Evolutionary conservation across 2,113 vertebrate species (phyloP).

Genomic region (Corvus cornix): DNA sequence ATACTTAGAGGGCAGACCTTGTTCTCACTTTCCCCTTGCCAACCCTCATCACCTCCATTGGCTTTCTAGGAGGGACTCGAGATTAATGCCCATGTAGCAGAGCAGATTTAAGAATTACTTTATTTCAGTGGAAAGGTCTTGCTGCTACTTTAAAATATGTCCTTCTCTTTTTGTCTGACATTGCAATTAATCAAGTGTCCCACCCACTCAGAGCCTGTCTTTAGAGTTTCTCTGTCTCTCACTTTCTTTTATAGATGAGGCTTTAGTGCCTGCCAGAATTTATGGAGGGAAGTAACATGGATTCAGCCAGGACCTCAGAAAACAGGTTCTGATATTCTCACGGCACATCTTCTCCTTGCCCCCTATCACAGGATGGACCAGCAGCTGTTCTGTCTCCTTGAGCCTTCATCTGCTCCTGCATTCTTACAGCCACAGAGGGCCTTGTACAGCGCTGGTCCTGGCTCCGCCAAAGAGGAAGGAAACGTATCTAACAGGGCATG

Average conservation of each 20-base stretch:
- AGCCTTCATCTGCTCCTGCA: neutral
- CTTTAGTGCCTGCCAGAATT: constrained; percentile 43
- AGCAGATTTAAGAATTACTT: constrained; percentile 61
- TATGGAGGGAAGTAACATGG: constrained; percentile 2
- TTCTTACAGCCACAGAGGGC: neutral
- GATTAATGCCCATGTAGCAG: constrained; percentile 35
- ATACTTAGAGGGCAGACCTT: constrained; percentile 1
- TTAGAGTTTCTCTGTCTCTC: constrained; percentile 20
- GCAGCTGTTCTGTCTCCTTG: neutral
- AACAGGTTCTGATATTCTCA: neutral
- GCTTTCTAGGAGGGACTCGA: constrained; percentile 32
- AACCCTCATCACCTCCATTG: constrained; percentile 18
- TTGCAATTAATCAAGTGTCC: constrained; percentile 55
- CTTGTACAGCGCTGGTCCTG: rapidly evolving
- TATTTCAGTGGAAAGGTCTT: constrained; percentile 60
- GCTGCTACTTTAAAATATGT: constrained; percentile 60
- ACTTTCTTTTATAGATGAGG: constrained; percentile 34
- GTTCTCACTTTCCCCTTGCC: neutral
- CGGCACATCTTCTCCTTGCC: neutral
- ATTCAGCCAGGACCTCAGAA: constrained; percentile 20
- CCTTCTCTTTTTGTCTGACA: constrained; percentile 57
- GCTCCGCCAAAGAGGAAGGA: constrained; percentile 12
- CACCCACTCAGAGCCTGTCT: constrained; percentile 49
- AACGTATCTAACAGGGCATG: neutral
- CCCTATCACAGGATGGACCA: neutral